Percentiles rank a stretch among this genome's conserved stretches.
These are phyloP conservation scores for Eupristina koningsbergeri DNA, from an alignment of 1,140 invertebrate genomes.

Conservation along the genomic window DNA sequence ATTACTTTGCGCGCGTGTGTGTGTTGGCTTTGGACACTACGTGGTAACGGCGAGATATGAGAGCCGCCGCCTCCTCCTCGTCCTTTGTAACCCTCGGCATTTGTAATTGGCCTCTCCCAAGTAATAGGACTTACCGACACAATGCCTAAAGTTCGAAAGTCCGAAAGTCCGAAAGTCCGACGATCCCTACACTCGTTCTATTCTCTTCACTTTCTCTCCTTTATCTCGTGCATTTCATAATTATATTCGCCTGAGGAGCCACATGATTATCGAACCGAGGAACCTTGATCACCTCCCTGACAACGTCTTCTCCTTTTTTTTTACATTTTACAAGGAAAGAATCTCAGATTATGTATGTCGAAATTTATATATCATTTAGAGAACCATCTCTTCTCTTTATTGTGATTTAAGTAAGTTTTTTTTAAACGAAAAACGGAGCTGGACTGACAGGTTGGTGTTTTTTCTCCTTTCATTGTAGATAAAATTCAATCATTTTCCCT, in stretches of 20 bases:
- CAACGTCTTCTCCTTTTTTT: background rate
- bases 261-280: background rate
- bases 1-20: background rate
- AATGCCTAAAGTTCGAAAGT: background rate
- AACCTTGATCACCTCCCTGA: background rate
- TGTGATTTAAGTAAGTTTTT: no score
- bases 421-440: no score
- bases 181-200: background rate
- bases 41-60: background rate
- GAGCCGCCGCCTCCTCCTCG: background rate
- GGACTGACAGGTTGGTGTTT: no score
- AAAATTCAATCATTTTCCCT: no score
- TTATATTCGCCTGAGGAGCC: background rate
- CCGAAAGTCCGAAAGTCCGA: background rate
- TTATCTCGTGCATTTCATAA: background rate
- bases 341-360: background rate
- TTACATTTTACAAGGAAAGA: no score
- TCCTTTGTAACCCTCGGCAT: constrained; percentile 7
- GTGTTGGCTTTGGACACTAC: background rate
- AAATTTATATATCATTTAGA: background rate
- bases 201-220: background rate
- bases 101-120: constrained; percentile 13
- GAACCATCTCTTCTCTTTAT: no score
- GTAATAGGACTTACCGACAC: constrained; percentile 25
- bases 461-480: no score